Evolutionary conservation across 2,888 invertebrate species (phyloP), one percentile per base, ranked within the genome.

Genomic region (Encarsia formosa): DNA sequence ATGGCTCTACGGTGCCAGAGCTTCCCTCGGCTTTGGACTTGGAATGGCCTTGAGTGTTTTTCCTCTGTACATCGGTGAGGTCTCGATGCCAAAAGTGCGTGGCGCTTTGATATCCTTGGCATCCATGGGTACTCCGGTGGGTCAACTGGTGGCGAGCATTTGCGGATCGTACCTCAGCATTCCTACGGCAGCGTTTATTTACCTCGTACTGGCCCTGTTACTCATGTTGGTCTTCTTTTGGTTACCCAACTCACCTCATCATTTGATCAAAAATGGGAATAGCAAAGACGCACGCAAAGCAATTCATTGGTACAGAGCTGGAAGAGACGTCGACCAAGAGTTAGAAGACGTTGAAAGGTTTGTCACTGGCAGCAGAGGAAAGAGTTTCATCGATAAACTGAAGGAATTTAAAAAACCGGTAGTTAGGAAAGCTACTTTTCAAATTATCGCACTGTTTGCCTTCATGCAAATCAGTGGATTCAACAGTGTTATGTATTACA

Each of bases 201-300:
- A 66, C 46, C 46, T 70, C 4, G 44, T 59, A 8, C 56, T 67
- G 2, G 62, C 57, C 24, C 3, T 67, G 2, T 8, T 58, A 1
- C 66, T 64, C 29, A 46, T 70, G 20, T 24, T 20, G 0, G 23
- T 62, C 1, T 71, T 72, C 39, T 55, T 61, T 13, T 57, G 63
- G 8, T 55, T 71, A 11, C 72, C 73, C 0, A 65, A 67, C 9
- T 68, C 72, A 4, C 70, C 72, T 0, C 61, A 73, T 41, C 61
- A 67, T 20, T 39, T 53, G n/a, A 26, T 56, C 2, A 53, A 47
- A 29, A 16, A 32, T 9, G 42, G 23, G 11, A 34, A 46, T 1
- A 24, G 18, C 9, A 34, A 56, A 3, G 24, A 11, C 11, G 56
- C 56, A 1, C 39, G 22, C n/a, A 49, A 47, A 4, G 42, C 56